phyloP scores from a whole-genome alignment of 92 coral and sea anemone genomes.

The Blastomussa wellsi region DNA sequence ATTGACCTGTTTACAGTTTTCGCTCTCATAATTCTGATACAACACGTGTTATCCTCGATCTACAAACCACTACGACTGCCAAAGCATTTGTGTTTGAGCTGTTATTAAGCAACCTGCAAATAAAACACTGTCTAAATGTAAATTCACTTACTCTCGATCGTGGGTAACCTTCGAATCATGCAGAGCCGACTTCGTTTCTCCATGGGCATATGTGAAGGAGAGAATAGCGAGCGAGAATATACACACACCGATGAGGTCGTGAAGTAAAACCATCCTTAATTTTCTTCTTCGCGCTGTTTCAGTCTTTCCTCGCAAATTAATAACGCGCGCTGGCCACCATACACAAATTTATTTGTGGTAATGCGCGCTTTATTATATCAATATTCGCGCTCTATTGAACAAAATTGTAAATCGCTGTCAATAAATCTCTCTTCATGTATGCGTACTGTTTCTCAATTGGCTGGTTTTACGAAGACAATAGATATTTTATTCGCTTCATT shows the following conservation, averaged over 20 bases:
- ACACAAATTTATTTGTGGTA: conserved; percentile 12
- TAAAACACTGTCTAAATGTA: neutral
- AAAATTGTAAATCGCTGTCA: neutral
- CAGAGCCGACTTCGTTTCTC: conserved; percentile 1
- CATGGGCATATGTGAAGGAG: neutral
- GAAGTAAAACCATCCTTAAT: neutral
- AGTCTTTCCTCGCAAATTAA: neutral
- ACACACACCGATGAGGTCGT: neutral
- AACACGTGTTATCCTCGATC: neutral
- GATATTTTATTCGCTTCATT: neutral
- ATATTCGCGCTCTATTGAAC: neutral
- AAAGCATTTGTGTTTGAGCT: neutral
- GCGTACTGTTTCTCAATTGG: conserved; percentile 12
- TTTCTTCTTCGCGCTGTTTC: neutral
- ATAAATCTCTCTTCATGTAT: neutral
- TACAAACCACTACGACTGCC: neutral
- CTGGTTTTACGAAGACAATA: neutral
- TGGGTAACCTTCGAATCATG: conserved; percentile 83
- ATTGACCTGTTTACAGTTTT: neutral
- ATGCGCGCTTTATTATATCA: neutral
- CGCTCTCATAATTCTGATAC: neutral
- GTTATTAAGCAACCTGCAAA: neutral
- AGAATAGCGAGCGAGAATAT: neutral
- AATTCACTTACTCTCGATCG: conserved; percentile 87
- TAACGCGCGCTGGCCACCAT: neutral